Base-by-base conservation (phyloP, 2,888 invertebrate species). In the Microlaimidae sp. region DNA sequence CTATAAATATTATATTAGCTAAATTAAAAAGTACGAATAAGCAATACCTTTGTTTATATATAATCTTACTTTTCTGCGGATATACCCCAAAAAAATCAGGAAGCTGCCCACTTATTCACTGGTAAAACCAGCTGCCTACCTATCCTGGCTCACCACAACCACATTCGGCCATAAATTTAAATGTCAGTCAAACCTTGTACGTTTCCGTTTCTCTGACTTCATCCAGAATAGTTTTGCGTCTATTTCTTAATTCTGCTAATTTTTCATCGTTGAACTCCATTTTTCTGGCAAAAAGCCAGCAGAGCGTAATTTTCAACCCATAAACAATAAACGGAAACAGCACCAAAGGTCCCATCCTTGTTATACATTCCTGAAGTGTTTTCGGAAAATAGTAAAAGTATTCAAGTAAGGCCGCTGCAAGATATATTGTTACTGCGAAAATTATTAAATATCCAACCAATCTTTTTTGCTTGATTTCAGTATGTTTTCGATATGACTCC, bases 191-290 rank as follows among this genome's bases (percentile, higher is more conserved):
- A 27, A 62, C 71, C 58, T 93, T 95, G 70, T 92, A 97, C 0
- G 90, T 93, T 73, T 95, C 93, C 38, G 82, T 93, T 68, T 95
- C 92, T 81, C 87, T 92, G 29, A 97, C 92, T 69, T 87, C 83
- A 66, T 95, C 90, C 54, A 97, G 74, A 59, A 93, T 81, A 70
- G 83, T 51, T 2, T 47, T 42, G 3, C 47, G 45, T 52, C 38
- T 26, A 38, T 19, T 4, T 5, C 49, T 5, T 24, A 49, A 25
- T 7, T 32, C 38, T 7, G 17, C 7, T 24, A 49, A 4, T 5
- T 5, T 3, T 23, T 38, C 49, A 2, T 49, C 49, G 49, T 19
- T 26, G 27, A 17, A 3, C 23, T 32, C 19, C 5, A 49, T 32
- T 19, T 25, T 38, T 2, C 49, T 23, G 21, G 49, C 49, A 23